Evolutionary conservation across 1,140 invertebrate genomes (phyloP), one percentile per base, ranked within the genome.

Genomic region (Hylyphantes graminicola): DNA sequence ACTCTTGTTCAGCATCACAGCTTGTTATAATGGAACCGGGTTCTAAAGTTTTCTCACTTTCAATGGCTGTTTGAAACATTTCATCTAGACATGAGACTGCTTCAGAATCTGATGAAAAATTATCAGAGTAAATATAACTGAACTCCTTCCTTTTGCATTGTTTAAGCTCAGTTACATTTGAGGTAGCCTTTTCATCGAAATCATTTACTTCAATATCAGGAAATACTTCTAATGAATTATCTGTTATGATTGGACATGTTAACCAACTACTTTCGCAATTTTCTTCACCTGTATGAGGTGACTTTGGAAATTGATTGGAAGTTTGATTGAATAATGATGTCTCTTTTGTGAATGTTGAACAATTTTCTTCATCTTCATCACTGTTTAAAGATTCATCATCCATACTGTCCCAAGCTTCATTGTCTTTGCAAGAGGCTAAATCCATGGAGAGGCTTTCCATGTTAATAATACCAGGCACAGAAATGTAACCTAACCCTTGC

Each of bases 351-450:
- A 85, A 61, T 3, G 57, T 13, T 21, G 57, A 13, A 17, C 11
- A 59, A 53, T 72, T 81, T 63, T 87, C 86, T 17, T 88, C 86
- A 0, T 88, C 88, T 68, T 88, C 65, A 64, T 89, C 89, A 55
- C 86, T 85, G 17, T 57, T 73, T 11, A 86, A n/a, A 64, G 84
- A 85, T 12, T 78, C 79, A 21, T 87, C 89, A 86, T 90, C 89
- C 55, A 90, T 88, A 13, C 88, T 86, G 54, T 88, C 87, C 86
- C 87, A 87, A 13, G 90, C 76, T 50, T 88, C 87, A 68, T 89
- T 88, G 82, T 89, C 88, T 87, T 88, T 78, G 87, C 88, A 64
- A 87, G 88, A 88, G 88, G 90, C 59, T 75, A 90, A 89, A 72
- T 87, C 89, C 7, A 85, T 81, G 12, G 88, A 88, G 0, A 91